A percentile compares a stretch with the other conserved stretches of the same genome.
phyloP scores from a whole-genome alignment of 2,888 invertebrate species.

The Syrphus vitripennis region DNA sequence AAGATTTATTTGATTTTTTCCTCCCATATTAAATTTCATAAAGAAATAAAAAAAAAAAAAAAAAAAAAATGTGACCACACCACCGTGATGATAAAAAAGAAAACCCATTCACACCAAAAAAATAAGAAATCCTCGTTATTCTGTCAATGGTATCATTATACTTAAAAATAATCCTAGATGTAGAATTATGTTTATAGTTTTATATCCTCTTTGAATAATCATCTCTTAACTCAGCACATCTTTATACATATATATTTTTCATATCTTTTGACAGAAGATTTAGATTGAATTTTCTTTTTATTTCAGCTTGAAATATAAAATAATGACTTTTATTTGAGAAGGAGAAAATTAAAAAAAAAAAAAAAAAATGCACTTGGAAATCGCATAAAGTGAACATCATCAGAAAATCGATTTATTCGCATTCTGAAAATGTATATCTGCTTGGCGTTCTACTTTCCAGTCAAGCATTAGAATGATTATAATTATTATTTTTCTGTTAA shows the following conservation, averaged over 20 bases:
- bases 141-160: not conserved
- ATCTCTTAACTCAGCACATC: not conserved
- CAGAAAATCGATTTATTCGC: not conserved
- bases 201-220: not conserved
- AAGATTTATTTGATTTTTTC: not conserved
- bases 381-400: not conserved
- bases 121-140: not conserved
- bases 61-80: not conserved
- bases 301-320: not conserved
- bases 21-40: not conserved
- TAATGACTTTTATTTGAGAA: slow-evolving; percentile 10
- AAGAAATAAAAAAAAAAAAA: not conserved
- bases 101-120: not conserved
- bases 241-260: not conserved
- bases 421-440: too few relatives aligned
- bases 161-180: not conserved
- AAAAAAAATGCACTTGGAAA: not conserved
- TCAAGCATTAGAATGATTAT: not conserved
- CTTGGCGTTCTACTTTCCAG: not conserved
- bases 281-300: not conserved
- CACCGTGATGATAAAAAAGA: not conserved
- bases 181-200: not conserved
- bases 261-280: not conserved
- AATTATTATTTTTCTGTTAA: not conserved
- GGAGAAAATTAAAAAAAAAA: not conserved